Evolutionary conservation across 2,113 vertebrate genomes (phyloP), one percentile per base, ranked within the genome.

Genomic region (Ophthalmolycus amberensis): DNA sequence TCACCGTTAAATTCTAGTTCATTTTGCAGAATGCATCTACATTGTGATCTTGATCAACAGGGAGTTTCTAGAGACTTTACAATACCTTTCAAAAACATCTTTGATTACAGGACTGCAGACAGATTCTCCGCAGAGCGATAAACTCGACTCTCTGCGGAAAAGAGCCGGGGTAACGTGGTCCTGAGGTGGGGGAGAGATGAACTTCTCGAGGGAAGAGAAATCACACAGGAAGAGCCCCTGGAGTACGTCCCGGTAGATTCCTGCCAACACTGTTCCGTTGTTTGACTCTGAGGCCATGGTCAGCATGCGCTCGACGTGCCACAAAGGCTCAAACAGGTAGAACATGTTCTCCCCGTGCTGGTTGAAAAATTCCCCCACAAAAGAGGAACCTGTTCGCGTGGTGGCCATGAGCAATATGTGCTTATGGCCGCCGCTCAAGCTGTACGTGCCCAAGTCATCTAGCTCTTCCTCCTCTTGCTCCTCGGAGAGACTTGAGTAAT

Each of bases 361-460:
- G 93, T 99, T 99, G 92, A 99, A 99, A 88, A 99, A 97, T 87
- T 99, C 97, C 0, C 98, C 98, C 2, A 99, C 96, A 0, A 99
- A 99, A 0, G 98, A 99, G 59, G 98, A 99, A 72, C 98, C 98
- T 0, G 98, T 98, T 62, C 98, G 95, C 0, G 98, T 99, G 66
- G 96, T 96, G 79, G 98, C 98, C 96, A 99, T 95, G 44, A 99
- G 95, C 11, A 99, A 93, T 71, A 99, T 87, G 3, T 99, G 98
- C 84, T 96, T 96, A 9, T 91, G 96, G 0, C 93, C 89, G 6
- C 67, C 50, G 0, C 64, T 59, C 0, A 59, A 63, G 44, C 71
- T 67, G 63, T 80, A 44, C 0, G 1, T 0, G 15, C 38, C 72
- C 6, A 54, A 20, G 20, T 80, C 71, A 2, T 79, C 80, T 11